Conservation (phyloP, 2,888 invertebrate genomes). For the Lithophane semibrunnea region DNA sequence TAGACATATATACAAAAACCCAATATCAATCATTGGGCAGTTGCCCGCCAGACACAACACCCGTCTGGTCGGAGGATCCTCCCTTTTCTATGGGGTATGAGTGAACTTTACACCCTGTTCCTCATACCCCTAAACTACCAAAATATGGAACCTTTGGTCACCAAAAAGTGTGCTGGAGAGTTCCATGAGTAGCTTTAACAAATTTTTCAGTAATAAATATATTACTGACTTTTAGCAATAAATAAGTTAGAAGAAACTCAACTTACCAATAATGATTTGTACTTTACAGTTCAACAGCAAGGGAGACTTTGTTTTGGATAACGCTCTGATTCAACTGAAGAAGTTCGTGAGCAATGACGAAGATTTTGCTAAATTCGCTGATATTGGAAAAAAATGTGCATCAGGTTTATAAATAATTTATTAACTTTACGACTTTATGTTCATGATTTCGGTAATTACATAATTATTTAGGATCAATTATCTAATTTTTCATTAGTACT, state of each 20-base stretch:
- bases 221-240: neutral
- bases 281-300: constrained; percentile 60
- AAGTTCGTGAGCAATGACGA: constrained; percentile 41
- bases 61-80: too few species aligned
- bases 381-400: constrained; percentile 1
- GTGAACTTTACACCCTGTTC: too few species aligned
- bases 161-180: neutral
- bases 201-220: neutral
- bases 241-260: neutral
- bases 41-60: too few species aligned
- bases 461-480: neutral
- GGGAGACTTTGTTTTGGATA: constrained; percentile 42
- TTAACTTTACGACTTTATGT: neutral
- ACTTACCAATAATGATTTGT: neutral
- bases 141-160: neutral
- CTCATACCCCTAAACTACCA: too few species aligned
- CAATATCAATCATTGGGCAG: too few species aligned
- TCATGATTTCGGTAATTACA: neutral
- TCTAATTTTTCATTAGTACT: neutral
- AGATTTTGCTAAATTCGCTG: constrained; percentile 37
- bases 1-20: too few species aligned
- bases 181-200: neutral
- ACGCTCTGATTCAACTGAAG: constrained; percentile 42
- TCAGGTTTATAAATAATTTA: neutral
- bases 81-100: too few species aligned